A percentile compares a stretch with the other conserved stretches of the same genome.
Conservation (phyloP, 2,797 vertebrate genomes). For the Poecile montanus region DNA sequence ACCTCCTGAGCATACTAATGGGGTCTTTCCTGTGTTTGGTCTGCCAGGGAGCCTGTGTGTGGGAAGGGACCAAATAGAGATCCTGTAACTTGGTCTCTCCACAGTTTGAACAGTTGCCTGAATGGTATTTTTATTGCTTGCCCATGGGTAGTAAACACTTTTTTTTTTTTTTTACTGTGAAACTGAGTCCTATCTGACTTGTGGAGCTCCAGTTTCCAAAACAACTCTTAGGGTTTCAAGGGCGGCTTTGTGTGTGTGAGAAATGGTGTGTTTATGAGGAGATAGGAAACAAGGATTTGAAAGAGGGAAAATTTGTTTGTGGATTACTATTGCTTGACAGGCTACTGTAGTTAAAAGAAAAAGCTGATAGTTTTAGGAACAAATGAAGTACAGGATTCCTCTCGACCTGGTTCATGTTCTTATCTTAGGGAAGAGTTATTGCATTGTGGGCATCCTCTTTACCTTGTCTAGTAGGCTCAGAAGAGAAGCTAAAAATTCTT, state of each 20-base stretch:
- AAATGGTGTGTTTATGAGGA: background rate
- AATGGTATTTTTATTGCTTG: background rate
- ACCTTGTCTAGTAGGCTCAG: background rate
- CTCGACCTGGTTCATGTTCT: background rate
- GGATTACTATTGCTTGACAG: background rate
- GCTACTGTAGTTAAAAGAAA: background rate
- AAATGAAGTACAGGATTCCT: background rate
- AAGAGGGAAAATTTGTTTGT: background rate
- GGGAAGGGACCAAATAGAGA: background rate
- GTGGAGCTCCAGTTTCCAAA: background rate
- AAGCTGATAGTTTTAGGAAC: background rate
- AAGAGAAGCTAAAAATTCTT: background rate
- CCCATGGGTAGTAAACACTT: background rate
- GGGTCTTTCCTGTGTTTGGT: background rate
- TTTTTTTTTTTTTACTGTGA: background rate
- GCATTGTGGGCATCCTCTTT: accelerated
- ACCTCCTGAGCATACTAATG: background rate
- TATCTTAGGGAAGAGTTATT: background rate
- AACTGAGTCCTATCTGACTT: background rate
- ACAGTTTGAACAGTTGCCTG: background rate
- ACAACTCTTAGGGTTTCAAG: background rate
- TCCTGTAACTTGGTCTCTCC: background rate
- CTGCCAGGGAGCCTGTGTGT: background rate
- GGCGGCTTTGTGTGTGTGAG: background rate
- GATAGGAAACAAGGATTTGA: background rate